These are phyloP conservation scores for Clamator glandarius DNA, from an alignment of 2,797 vertebrate genomes.

Conservation along the genomic window DNA sequence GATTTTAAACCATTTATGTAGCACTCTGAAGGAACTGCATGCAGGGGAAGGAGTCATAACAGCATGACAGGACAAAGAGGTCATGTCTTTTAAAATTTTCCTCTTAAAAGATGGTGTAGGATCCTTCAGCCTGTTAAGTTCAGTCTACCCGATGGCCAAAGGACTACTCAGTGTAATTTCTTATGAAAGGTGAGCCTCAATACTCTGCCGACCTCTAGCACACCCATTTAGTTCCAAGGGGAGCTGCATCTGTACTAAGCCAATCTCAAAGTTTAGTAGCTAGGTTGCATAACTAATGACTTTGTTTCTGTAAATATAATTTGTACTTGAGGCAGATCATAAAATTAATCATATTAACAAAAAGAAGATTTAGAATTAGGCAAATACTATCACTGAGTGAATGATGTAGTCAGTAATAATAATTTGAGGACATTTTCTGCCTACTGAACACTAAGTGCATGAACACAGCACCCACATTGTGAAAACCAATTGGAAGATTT, in stretches of 20 bases:
- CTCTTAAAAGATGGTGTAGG: background rate
- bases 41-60: background rate
- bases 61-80: background rate
- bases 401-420: constrained; percentile 2
- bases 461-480: background rate
- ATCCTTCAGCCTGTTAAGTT: background rate
- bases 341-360: constrained; percentile 12
- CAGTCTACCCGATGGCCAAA: background rate
- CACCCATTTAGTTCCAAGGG: background rate
- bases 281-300: background rate
- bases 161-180: background rate
- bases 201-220: background rate
- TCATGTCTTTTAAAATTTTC: background rate
- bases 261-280: background rate
- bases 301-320: background rate
- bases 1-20: background rate
- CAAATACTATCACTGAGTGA: constrained; percentile 4
- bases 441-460: background rate
- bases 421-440: constrained; percentile 29
- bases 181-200: background rate
- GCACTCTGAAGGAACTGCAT: background rate
- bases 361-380: background rate
- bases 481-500: constrained; percentile 35
- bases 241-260: background rate
- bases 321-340: background rate